These are phyloP conservation scores for Anser cygnoides DNA, from an alignment of 2,113 vertebrate species.

Conservation along the genomic window DNA sequence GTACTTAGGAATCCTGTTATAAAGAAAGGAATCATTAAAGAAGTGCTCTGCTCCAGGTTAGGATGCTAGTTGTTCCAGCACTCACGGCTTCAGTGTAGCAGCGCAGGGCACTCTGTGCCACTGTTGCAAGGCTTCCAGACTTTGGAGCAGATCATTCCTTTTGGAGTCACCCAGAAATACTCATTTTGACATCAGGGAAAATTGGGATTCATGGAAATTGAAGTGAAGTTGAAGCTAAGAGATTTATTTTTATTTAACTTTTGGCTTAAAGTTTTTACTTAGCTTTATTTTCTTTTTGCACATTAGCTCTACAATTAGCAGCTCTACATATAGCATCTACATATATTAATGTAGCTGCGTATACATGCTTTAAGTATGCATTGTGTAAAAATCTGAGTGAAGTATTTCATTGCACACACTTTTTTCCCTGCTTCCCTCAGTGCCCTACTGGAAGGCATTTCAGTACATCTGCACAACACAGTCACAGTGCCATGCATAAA, in stretches of 20 bases:
- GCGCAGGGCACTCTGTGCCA: accelerated
- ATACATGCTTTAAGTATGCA: neutral
- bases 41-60: neutral
- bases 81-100: neutral
- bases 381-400: neutral
- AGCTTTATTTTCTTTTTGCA: neutral
- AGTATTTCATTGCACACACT: neutral
- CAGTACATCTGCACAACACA: neutral
- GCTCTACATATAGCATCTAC: neutral
- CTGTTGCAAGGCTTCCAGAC: neutral
- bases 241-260: neutral
- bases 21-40: neutral
- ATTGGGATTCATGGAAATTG: neutral
- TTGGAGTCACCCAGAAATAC: neutral
- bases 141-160: neutral
- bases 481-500: neutral
- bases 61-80: neutral
- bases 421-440: neutral
- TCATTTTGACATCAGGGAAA: neutral
- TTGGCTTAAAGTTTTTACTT: neutral
- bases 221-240: neutral
- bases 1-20: slow-evolving; percentile 83
- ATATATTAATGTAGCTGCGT: accelerated
- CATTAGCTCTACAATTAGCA: accelerated
- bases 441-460: neutral